Conservation (phyloP, 2,888 invertebrate genomes). For the Eurytoma californica region DNA sequence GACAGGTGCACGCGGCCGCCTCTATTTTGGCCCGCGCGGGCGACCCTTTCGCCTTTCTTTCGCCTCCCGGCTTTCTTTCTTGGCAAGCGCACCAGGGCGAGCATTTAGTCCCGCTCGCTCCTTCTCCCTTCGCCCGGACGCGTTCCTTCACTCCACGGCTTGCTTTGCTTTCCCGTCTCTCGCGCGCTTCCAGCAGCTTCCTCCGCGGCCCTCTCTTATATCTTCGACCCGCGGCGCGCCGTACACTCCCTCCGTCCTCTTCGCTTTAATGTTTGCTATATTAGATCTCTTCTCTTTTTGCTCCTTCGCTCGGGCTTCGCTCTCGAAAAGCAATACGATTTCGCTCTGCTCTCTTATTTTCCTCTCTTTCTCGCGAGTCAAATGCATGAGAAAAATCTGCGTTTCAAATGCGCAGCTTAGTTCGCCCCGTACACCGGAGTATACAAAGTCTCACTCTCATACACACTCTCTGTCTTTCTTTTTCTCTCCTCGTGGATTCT, state of each 20-base stretch:
- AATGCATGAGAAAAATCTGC: constrained; percentile 53
- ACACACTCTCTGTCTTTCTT: neutral
- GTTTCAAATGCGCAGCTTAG: constrained; percentile 53
- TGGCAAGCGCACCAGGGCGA: constrained; percentile 42
- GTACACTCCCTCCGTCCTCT: constrained; percentile 50
- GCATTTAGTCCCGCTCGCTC: constrained; percentile 59
- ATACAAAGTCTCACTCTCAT: constrained; percentile 18
- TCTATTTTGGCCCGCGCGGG: constrained; percentile 64
- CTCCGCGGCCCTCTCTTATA: constrained; percentile 53
- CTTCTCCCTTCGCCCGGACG: constrained; percentile 37
- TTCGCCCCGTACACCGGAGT: constrained; percentile 18
- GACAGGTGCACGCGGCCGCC: constrained; percentile 65
- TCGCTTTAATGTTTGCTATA: constrained; percentile 47
- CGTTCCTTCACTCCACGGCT: constrained; percentile 50
- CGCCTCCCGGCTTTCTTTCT: constrained; percentile 12
- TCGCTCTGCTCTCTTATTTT: constrained; percentile 2
- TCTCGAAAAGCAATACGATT: constrained; percentile 45
- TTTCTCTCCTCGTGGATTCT: neutral
- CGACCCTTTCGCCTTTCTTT: constrained; percentile 22
- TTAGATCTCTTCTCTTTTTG: constrained; percentile 34
- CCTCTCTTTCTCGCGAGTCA: constrained; percentile 11
- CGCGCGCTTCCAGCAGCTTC: neutral
- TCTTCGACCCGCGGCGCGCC: constrained; percentile 36
- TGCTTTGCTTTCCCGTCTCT: constrained; percentile 32
- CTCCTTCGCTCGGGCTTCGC: constrained; percentile 10